Evolutionary conservation across 2,797 vertebrate species (phyloP), one percentile per base, ranked within the genome.

Genomic region (Synanceia verrucosa): DNA sequence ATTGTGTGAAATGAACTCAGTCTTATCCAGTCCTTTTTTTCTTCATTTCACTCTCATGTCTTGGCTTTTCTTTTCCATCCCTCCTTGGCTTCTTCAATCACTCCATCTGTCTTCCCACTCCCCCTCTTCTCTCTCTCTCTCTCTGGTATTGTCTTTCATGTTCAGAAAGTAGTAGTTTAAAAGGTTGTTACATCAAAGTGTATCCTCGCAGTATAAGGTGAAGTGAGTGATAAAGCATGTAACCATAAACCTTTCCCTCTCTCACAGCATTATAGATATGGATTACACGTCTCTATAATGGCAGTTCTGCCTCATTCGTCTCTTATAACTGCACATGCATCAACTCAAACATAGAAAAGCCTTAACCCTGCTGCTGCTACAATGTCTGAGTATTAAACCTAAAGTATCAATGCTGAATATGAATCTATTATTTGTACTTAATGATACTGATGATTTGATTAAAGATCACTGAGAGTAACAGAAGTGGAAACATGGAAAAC

Each of bases 1-100:
- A 76, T 67, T 73, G 76, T 76, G 70, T 82, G 78, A 69, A 80
- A 76, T 77, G 51, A 72, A 72, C 63, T 76, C 56, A 36, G 26
- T 70, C 43, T 61, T 36, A 33, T 73, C 43, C 33, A 3, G 1
- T 6, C 1, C 24, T 11, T n/a, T 5, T 13, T 16, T n/a, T 19
- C 48, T 67, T 24, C 37, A 2, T 55, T 53, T 57, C 24, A 0
- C 24, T 59, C 60, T 65, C 51, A 37, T 33, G 51, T 79, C 52
- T 29, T 26, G 36, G n/a, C 51, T 55, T 50, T 56, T 34, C 48
- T 57, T 60, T 28, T 61, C 28, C 51, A 24, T 43, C 39, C 39
- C 19, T 43, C 39, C 51, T 9, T 24, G 21, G 19, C 36, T 19
- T 13, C 70, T 57, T 18, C 66, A 50, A 34, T 78, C 75, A 56